Percentiles rank a stretch among this genome's conserved stretches.
phyloP scores from a whole-genome alignment of 2,113 vertebrate species.

The Zosterops japonicus region DNA sequence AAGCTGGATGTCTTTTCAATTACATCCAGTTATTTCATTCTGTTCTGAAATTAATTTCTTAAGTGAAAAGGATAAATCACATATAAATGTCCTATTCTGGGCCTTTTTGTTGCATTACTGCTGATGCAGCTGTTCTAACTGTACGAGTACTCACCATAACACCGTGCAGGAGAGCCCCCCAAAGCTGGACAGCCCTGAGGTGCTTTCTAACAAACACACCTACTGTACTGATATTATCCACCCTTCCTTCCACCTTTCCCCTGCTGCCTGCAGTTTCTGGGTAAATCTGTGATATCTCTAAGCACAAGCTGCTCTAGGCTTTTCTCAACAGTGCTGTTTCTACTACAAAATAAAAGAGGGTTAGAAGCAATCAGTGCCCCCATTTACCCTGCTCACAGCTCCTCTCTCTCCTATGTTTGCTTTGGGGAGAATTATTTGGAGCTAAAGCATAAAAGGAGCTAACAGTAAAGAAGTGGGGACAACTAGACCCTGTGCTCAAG shows the following conservation, averaged over 20 bases:
- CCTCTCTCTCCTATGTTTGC: not conserved
- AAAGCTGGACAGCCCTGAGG: not conserved
- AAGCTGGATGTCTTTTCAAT: not conserved
- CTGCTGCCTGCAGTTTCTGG: not conserved
- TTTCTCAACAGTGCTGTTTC: not conserved
- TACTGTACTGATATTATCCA: not conserved
- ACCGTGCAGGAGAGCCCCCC: fast-evolving
- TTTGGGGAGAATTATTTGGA: not conserved
- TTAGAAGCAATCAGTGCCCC: not conserved
- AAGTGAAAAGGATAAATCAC: not conserved
- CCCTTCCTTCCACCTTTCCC: not conserved
- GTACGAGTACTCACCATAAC: not conserved
- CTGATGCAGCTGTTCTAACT: not conserved
- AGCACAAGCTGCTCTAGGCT: not conserved
- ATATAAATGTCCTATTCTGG: not conserved
- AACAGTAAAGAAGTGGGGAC: not conserved
- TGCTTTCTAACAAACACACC: not conserved
- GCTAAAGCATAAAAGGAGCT: not conserved
- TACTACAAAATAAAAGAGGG: not conserved
- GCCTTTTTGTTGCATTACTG: not conserved
- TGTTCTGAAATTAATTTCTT: conserved; percentile 13
- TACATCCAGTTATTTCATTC: not conserved
- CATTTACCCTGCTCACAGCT: not conserved
- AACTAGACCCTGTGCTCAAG: not conserved
- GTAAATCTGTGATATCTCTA: not conserved